These are phyloP conservation scores for Bufo bufo DNA, from an alignment of 2,113 vertebrate species.

Conservation along the genomic window DNA sequence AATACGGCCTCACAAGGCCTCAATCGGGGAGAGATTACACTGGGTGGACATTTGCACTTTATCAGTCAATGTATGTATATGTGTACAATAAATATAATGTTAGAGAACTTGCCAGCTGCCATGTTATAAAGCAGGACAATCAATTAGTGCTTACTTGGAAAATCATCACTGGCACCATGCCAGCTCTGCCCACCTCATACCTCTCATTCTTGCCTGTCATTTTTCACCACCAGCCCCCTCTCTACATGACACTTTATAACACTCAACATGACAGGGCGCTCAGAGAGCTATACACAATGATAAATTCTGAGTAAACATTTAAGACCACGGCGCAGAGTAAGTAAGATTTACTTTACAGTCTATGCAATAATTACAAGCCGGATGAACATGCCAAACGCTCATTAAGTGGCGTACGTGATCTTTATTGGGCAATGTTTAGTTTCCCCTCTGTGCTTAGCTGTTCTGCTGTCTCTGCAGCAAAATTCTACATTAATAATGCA, in stretches of 20 bases:
- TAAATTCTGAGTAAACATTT: not conserved
- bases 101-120: not conserved
- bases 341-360: constrained; percentile 3
- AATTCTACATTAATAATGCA: constrained; percentile 37
- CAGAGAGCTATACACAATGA: not conserved
- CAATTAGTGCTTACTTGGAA: not conserved
- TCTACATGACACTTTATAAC: constrained; percentile 9
- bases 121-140: not conserved
- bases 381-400: not conserved
- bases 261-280: not conserved
- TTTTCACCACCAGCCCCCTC: not conserved
- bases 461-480: not conserved
- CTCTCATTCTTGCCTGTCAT: constrained; percentile 11
- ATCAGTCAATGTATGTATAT: not conserved
- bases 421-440: not conserved
- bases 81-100: not conserved
- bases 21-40: not conserved
- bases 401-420: not conserved
- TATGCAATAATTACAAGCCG: not conserved
- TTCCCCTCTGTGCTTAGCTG: not conserved
- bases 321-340: not conserved
- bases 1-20: not conserved
- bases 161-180: not conserved
- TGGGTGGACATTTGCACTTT: not conserved
- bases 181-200: constrained; percentile 10